Conservation (phyloP, 2,888 invertebrate species). For the Megastigmus dorsalis region DNA sequence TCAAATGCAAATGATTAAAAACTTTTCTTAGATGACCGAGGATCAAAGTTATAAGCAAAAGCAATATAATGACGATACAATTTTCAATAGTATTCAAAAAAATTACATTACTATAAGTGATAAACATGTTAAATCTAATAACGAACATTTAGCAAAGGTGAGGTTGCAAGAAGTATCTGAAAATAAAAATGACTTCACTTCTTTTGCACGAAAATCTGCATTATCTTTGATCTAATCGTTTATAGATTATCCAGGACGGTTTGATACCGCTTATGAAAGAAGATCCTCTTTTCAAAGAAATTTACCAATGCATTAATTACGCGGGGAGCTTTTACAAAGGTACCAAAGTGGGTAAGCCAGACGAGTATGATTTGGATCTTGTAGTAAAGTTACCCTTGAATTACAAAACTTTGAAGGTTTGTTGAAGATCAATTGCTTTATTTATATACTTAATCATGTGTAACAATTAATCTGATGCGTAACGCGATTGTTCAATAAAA, state of each 20-base stretch:
- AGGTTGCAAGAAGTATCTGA: neutral
- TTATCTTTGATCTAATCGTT: constrained; percentile 1
- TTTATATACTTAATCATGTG: neutral
- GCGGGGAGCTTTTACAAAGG: constrained; percentile 80
- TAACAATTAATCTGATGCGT: too few species aligned
- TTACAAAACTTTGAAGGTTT: constrained; percentile 69
- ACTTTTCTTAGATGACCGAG: neutral
- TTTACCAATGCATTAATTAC: constrained; percentile 71
- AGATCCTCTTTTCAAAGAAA: constrained; percentile 66
- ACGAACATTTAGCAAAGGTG: constrained; percentile 57
- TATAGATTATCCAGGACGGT: constrained; percentile 20
- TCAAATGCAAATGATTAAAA: neutral
- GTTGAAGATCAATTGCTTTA: neutral
- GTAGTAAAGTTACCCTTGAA: constrained; percentile 77
- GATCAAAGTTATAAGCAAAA: neutral
- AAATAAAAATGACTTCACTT: neutral
- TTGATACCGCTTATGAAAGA: constrained; percentile 65
- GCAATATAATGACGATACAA: constrained; percentile 51
- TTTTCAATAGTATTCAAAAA: constrained; percentile 58
- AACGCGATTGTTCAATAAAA: too few species aligned
- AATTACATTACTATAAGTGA: constrained; percentile 59
- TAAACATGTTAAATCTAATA: constrained; percentile 55
- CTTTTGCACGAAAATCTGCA: neutral
- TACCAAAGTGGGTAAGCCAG: constrained; percentile 78
- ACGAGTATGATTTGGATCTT: constrained; percentile 80